Conservation (phyloP, 2,113 vertebrate species). For the Erythrolamprus reginae region DNA sequence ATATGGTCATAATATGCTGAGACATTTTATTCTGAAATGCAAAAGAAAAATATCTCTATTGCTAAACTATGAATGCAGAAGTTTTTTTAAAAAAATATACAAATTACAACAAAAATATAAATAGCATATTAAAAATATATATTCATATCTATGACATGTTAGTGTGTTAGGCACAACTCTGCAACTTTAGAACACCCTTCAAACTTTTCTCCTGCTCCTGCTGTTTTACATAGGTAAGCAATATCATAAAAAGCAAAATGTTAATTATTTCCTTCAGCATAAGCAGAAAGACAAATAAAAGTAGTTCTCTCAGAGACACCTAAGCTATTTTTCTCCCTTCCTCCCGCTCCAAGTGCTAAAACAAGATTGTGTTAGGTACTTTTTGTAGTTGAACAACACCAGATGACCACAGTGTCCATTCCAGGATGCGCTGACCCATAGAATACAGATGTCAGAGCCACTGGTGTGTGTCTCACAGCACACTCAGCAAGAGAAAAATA, state of each 20-base stretch:
- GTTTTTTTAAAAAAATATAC: not conserved
- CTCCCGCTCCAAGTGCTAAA: not conserved
- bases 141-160: not conserved
- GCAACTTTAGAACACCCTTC: slow-evolving; percentile 14
- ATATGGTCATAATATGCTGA: fast-evolving
- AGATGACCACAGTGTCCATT: not conserved
- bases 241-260: not conserved
- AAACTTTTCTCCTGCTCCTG: slow-evolving; percentile 18
- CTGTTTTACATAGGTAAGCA: not conserved
- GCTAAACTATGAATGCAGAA: not conserved
- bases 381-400: not conserved
- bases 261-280: slow-evolving; percentile 9
- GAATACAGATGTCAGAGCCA: not conserved
- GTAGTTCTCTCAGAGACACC: not conserved
- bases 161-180: not conserved
- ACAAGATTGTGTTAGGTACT: not conserved
- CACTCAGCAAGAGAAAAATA: not conserved
- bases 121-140: not conserved
- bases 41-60: not conserved
- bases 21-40: not conserved
- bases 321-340: not conserved
- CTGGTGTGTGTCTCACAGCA: not conserved
- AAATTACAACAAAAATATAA: not conserved
- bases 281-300: slow-evolving; percentile 1
- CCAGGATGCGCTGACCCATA: not conserved